Conservation (phyloP, 2,888 invertebrate species). For the Dione juno region DNA sequence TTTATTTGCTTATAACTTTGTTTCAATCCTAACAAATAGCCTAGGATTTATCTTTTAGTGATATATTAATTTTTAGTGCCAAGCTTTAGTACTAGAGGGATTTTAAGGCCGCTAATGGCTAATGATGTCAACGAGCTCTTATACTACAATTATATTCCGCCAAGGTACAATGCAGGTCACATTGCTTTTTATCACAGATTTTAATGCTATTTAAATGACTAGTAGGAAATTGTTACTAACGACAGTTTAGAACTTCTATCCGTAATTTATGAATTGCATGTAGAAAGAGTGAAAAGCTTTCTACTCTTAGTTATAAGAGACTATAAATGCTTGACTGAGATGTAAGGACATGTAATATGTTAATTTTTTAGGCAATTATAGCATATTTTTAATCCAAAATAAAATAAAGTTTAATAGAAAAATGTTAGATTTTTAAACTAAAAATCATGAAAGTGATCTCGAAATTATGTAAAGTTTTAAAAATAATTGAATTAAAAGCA, state of each 20-base stretch:
- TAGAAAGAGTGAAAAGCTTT: neutral
- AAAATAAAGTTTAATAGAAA: no score
- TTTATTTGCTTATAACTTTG: neutral
- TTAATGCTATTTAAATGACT: conserved; percentile 22
- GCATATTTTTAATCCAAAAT: no score
- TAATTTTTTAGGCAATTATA: neutral
- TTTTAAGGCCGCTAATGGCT: conserved; percentile 6
- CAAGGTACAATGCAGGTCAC: conserved; percentile 20
- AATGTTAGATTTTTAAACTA: no score
- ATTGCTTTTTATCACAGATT: conserved; percentile 17
- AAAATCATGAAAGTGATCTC: no score
- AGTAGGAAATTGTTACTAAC: conserved; percentile 3
- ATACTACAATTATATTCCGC: conserved; percentile 9
- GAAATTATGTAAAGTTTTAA: no score
- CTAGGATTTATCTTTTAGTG: conserved; percentile 3
- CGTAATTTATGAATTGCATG: conserved; percentile 15
- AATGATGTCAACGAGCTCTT: conserved; percentile 24
- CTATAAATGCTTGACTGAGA: neutral
- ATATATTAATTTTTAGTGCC: conserved; percentile 13
- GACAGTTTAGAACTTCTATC: conserved; percentile 14
- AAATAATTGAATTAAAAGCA: no score
- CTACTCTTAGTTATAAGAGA: neutral
- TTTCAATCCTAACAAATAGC: neutral
- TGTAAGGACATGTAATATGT: neutral
- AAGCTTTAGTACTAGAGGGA: neutral